A percentile compares a stretch with the other conserved stretches of the same genome.
Conservation (phyloP, 2,113 vertebrate genomes). For the Mormyrus iriodes region DNA sequence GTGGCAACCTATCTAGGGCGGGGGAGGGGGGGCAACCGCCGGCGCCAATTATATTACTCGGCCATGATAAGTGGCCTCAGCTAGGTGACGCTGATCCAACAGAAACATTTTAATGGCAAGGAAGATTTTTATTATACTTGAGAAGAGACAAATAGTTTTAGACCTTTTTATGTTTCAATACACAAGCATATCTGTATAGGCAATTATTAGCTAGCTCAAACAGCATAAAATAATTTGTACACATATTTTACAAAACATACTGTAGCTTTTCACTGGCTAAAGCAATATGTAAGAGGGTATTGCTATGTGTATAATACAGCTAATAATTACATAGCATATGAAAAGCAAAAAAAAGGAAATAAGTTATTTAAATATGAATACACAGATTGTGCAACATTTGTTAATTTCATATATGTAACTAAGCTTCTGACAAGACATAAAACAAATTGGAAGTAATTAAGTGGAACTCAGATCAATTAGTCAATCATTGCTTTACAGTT, state of each 20-base stretch:
- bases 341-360: conserved; percentile 81
- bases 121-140: conserved; percentile 64
- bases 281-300: conserved; percentile 81
- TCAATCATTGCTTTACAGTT: conserved; percentile 43
- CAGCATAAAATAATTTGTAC: conserved; percentile 90
- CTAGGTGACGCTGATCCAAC: neutral
- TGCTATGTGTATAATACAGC: conserved; percentile 94
- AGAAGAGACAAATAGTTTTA: conserved; percentile 88
- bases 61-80: neutral
- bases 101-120: conserved; percentile 38
- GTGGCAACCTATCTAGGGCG: neutral
- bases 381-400: conserved; percentile 95
- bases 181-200: conserved; percentile 87
- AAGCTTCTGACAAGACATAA: conserved; percentile 44
- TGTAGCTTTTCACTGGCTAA: conserved; percentile 73
- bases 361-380: conserved; percentile 99
- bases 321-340: conserved; percentile 95
- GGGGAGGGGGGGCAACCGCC: neutral
- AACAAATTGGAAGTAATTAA: conserved; percentile 45
- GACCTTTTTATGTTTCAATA: conserved; percentile 79
- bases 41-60: neutral
- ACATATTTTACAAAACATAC: conserved; percentile 87
- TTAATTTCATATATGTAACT: conserved; percentile 85
- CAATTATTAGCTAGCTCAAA: conserved; percentile 84
- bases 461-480: conserved; percentile 43